Percentiles rank a stretch among this genome's conserved stretches.
These are phyloP conservation scores for Antheraea assamensis DNA, from an alignment of 2,888 invertebrate genomes.

Conservation along the genomic window DNA sequence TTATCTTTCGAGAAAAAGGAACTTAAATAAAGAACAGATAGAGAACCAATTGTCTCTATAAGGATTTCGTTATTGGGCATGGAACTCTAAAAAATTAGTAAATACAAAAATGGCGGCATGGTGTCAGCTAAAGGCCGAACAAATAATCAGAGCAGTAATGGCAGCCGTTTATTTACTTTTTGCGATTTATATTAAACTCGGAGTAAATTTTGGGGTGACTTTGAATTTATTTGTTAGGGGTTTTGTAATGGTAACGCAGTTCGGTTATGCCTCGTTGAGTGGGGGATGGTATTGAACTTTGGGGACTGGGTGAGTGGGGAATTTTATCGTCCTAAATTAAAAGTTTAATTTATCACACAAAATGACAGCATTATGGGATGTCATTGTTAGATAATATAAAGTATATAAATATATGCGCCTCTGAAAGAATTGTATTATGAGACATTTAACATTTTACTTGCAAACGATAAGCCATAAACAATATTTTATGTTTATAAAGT, in stretches of 20 bases:
- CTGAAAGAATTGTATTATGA: background rate
- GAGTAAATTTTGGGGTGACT: conserved; percentile 48
- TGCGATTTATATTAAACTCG: conserved; percentile 68
- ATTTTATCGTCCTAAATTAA: conserved; percentile 31
- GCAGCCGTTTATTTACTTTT: conserved; percentile 79
- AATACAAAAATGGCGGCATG: conserved; percentile 63
- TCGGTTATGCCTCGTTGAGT: conserved; percentile 75
- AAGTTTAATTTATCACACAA: conserved; percentile 22
- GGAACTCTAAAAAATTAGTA: background rate
- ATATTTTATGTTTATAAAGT: no score
- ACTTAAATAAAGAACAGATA: no score
- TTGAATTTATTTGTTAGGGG: conserved; percentile 59
- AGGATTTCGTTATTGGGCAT: background rate
- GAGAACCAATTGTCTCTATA: no score
- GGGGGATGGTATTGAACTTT: conserved; percentile 53
- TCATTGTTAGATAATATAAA: conserved; percentile 9
- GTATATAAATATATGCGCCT: background rate
- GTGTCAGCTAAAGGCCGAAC: conserved; percentile 55
- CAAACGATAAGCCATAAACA: no score
- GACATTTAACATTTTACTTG: no score
- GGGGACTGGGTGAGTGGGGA: conserved; percentile 34
- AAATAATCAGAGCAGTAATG: conserved; percentile 79
- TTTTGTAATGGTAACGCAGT: conserved; percentile 63
- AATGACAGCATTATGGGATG: conserved; percentile 14
- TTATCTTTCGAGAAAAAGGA: no score